A percentile compares a stretch with the other conserved stretches of the same genome.
Evolutionary conservation across 1,140 invertebrate species (phyloP).

Genomic region (Latrodectus geometricus): DNA sequence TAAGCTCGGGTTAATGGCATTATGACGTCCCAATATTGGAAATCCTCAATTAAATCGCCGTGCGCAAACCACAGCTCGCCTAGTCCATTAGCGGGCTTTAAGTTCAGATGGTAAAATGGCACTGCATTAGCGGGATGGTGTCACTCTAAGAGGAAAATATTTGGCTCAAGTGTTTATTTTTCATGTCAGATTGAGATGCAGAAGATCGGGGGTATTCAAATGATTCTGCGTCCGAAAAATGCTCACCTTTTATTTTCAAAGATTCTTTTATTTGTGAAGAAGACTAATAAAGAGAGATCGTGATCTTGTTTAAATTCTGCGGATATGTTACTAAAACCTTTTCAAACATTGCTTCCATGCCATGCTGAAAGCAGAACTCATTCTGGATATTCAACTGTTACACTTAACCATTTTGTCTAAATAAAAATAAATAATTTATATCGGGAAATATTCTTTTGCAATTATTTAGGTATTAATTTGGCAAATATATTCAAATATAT

Average conservation of each 20-base stretch:
- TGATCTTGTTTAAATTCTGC: background rate
- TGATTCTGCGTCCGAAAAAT: background rate
- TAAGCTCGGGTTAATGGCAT: constrained; percentile 27
- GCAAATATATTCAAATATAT: no score
- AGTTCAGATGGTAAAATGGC: constrained; percentile 22
- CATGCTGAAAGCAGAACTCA: no score
- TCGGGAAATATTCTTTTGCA: no score
- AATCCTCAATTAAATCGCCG: constrained; percentile 25
- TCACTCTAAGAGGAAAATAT: background rate
- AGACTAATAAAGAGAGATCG: background rate
- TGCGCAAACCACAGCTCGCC: constrained; percentile 16
- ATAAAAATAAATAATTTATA: no score
- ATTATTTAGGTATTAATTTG: no score
- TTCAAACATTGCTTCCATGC: no score
- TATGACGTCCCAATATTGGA: constrained; percentile 36
- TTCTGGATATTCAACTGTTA: no score
- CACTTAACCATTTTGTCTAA: no score
- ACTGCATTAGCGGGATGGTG: constrained; percentile 20
- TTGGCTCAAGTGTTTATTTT: background rate
- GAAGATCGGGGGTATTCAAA: background rate
- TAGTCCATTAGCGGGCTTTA: constrained; percentile 20
- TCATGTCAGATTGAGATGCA: background rate
- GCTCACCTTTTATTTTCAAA: no score
- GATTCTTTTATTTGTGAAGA: no score
- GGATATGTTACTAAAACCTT: background rate